Base-by-base conservation (phyloP, 2,113 vertebrate species). In the Suncus etruscus region DNA sequence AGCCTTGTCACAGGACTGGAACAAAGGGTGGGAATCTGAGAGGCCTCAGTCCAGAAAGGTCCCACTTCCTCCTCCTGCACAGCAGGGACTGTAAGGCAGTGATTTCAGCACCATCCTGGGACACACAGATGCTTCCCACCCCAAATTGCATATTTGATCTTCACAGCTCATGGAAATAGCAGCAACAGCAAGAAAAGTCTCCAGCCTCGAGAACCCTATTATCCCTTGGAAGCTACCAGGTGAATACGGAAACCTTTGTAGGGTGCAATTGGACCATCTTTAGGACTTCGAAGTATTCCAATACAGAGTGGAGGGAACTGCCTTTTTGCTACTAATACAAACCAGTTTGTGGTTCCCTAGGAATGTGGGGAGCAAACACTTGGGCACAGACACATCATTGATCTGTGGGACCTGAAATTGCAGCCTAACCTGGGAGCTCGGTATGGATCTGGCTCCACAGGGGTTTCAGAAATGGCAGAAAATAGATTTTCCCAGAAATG, bases 81-180 rank as follows among this genome's bases (percentile, higher is more conserved):
- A 3, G 93, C 89, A 51, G 89, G 69, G 95, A 86, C 93, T 94
- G 95, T 98, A 98, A 98, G 98, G 97, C 98, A 98, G 92, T 89
- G 32, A 94, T 9, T 25, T 95, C 97, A 97, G 97, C 97, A 97
- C 96, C 91, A 50, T 94, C 96, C 89, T 25, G 68, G 95, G 94
- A 90, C 78, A 87, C 89, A 82, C 61, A 73, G 94, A 84, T 95
- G 91, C 90, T 91, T 66, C 18, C 65, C 63, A 47, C n/a, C 79
- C 25, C 75, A 93, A 70, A 77, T 48, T 22, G 93, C 94, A 94
- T 95, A 90, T 87, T 61, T 75, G 81, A 10, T 88, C 69, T 94
- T 88, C 86, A 82, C 89, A 96, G 96, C 96, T 94, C 92, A 22
- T 0, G 83, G 93, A 83, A 69, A 91, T 86, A 68, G 50, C 31